Evolutionary conservation across 2,113 vertebrate species (phyloP).

Genomic region (Pterocles gutturalis): DNA sequence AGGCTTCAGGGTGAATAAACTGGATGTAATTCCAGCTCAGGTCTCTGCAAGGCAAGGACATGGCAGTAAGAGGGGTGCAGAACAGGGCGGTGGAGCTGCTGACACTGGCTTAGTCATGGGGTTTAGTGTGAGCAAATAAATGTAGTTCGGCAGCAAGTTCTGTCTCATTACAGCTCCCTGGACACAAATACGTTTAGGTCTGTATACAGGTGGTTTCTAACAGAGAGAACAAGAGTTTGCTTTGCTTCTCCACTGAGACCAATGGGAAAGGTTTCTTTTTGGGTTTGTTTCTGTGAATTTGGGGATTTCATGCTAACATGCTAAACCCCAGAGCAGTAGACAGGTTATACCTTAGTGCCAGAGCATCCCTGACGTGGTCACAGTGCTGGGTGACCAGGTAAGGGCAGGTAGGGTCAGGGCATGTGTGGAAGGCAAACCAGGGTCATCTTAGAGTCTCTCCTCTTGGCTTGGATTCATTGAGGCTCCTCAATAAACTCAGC

Average conservation of each 20-base stretch:
- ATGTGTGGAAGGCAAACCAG: neutral
- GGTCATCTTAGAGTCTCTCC: neutral
- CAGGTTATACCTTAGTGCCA: neutral
- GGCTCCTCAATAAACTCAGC: neutral
- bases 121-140: neutral
- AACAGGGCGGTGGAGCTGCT: neutral
- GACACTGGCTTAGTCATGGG: neutral
- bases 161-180: neutral
- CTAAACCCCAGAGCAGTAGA: neutral
- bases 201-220: neutral
- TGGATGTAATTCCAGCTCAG: conserved; percentile 91
- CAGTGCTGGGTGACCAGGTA: neutral
- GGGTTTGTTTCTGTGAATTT: neutral
- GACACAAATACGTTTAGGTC: neutral
- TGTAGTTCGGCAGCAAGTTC: neutral
- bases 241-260: neutral
- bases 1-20: conserved; percentile 90
- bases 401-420: neutral
- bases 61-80: neutral
- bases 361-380: neutral
- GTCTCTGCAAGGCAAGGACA: conserved; percentile 81
- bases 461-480: neutral
- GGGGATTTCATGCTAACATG: neutral
- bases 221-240: neutral
- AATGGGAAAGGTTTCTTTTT: neutral